Conservation (phyloP, 2,113 vertebrate species). For the Gymnogyps californianus region DNA sequence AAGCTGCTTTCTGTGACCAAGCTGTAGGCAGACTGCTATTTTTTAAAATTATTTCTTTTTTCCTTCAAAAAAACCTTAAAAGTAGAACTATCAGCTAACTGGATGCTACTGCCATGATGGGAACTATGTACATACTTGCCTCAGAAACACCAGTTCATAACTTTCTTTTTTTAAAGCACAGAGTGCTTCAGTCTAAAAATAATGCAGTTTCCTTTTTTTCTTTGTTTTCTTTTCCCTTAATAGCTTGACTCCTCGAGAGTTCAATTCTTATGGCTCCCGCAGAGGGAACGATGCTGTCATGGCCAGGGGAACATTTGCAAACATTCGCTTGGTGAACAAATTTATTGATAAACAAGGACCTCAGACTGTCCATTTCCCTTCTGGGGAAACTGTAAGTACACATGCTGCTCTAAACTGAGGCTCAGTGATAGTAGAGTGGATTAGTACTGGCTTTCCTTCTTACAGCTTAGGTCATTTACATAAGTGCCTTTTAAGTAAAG, state of each 20-base stretch:
- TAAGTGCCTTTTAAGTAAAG: neutral
- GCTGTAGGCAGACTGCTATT: neutral
- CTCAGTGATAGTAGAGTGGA: neutral
- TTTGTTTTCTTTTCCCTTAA: neutral
- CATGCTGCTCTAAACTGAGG: neutral
- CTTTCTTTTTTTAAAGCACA: neutral
- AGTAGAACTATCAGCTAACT: neutral
- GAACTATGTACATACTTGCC: neutral
- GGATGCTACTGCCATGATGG: neutral
- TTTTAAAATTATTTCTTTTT: neutral
- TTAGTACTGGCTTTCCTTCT: neutral
- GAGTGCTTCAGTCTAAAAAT: neutral
- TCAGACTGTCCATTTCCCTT: constrained; percentile 87
- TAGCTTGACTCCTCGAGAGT: constrained; percentile 89
- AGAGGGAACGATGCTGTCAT: constrained; percentile 95
- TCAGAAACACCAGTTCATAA: neutral
- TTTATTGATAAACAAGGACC: constrained; percentile 93
- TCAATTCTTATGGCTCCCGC: constrained; percentile 95
- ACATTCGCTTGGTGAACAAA: constrained; percentile 95
- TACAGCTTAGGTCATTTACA: neutral
- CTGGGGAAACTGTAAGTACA: constrained; percentile 84
- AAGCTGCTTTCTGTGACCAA: neutral
- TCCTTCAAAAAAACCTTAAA: neutral
- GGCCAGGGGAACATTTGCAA: constrained; percentile 95
- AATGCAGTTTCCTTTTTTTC: neutral